These are phyloP conservation scores for Thelaira solivaga DNA, from an alignment of 2,888 invertebrate genomes.

Conservation along the genomic window DNA sequence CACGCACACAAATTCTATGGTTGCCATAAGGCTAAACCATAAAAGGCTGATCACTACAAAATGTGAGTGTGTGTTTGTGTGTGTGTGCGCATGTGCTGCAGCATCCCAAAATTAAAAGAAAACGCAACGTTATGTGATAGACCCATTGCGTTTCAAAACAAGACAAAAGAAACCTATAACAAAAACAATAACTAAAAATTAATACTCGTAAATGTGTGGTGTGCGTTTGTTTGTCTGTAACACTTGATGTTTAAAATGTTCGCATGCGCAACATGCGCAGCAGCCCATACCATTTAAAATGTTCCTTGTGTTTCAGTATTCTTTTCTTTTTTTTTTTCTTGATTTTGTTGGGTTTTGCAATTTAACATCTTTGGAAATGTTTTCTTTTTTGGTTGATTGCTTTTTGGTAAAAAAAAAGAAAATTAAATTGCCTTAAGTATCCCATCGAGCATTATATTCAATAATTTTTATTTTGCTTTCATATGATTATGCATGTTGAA, in stretches of 20 bases:
- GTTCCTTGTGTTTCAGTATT: not conserved
- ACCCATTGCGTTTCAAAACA: not conserved
- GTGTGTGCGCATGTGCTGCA: not conserved
- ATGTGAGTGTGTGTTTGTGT: not conserved
- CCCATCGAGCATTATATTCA: not conserved
- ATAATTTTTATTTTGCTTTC: slow-evolving; percentile 5
- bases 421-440: not conserved
- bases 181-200: not conserved
- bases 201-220: slow-evolving; percentile 1
- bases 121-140: not conserved
- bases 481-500: too few species aligned
- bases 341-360: not conserved
- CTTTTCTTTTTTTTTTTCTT: not conserved
- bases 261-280: slow-evolving; percentile 33
- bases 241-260: not conserved
- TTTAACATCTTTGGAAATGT: not conserved
- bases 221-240: slow-evolving; percentile 20
- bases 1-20: slow-evolving; percentile 29
- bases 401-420: not conserved
- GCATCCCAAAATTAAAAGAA: slow-evolving; percentile 1
- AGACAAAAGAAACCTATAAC: not conserved
- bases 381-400: not conserved
- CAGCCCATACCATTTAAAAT: slow-evolving; percentile 3
- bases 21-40: slow-evolving; percentile 44
- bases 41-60: slow-evolving; percentile 21